phyloP scores from a whole-genome alignment of 2,888 invertebrate species.

The Campaea margaritaria region DNA sequence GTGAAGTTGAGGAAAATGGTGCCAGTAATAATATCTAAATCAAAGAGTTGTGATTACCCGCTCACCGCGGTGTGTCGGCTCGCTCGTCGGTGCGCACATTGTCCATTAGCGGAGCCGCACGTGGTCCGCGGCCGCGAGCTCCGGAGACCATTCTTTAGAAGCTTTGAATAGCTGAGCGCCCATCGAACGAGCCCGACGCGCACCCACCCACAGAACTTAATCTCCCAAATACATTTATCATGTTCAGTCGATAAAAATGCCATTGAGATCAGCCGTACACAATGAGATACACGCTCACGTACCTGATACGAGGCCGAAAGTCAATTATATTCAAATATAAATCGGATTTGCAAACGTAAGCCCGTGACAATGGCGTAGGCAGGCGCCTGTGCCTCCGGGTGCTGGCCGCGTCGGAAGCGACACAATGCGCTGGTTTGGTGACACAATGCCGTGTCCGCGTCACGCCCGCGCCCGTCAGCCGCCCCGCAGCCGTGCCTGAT shows the following conservation, averaged over 20 bases:
- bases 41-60: too few relatives aligned
- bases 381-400: conserved; percentile 64
- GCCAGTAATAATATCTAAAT: too few relatives aligned
- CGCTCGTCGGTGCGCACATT: neutral
- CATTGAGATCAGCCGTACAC: conserved; percentile 79
- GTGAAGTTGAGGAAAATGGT: too few relatives aligned
- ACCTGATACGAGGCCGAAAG: conserved; percentile 80
- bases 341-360: conserved; percentile 85
- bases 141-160: conserved; percentile 49
- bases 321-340: conserved; percentile 86
- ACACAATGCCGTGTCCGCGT: conserved; percentile 50
- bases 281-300: conserved; percentile 74
- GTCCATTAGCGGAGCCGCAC: conserved; percentile 3
- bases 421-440: conserved; percentile 50
- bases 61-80: too few relatives aligned
- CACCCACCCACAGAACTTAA: conserved; percentile 75
- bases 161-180: conserved; percentile 58
- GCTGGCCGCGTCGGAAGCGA: conserved; percentile 56
- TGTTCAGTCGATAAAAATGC: conserved; percentile 82
- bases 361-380: conserved; percentile 77
- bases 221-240: conserved; percentile 83
- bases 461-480: conserved; percentile 57
- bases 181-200: conserved; percentile 42
- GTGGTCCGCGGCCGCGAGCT: conserved; percentile 7
- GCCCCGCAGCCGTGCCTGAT: conserved; percentile 46